These are phyloP conservation scores for Prunella strophiata DNA, from an alignment of 2,797 vertebrate species.

Conservation along the genomic window DNA sequence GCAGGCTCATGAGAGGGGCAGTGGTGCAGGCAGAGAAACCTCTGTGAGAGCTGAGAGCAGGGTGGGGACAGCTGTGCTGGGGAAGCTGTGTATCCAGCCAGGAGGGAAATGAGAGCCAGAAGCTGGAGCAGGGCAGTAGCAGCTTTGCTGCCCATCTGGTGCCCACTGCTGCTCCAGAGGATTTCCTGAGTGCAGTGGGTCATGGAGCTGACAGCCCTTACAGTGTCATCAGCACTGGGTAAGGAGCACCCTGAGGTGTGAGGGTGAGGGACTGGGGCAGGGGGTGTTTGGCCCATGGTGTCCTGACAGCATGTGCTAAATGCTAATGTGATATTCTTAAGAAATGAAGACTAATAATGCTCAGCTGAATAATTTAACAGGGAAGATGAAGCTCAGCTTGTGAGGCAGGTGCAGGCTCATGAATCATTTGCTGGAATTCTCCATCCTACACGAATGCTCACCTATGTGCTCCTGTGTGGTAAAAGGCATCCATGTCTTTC, in stretches of 20 bases:
- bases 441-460: not conserved
- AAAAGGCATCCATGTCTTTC: not conserved
- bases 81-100: not conserved
- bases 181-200: not conserved
- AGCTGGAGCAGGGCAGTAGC: not conserved
- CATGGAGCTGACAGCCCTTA: not conserved
- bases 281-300: not conserved
- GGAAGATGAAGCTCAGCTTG: not conserved
- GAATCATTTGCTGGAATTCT: not conserved
- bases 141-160: not conserved
- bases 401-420: not conserved
- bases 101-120: not conserved
- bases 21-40: not conserved
- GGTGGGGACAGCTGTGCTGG: not conserved
- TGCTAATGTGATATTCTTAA: not conserved
- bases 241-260: not conserved
- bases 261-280: not conserved
- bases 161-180: not conserved
- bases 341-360: not conserved
- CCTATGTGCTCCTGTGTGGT: not conserved
- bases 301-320: not conserved
- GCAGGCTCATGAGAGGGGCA: too few relatives aligned
- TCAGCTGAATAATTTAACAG: constrained; percentile 21
- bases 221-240: not conserved
- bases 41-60: not conserved